Percentiles rank a stretch among this genome's conserved stretches.
Evolutionary conservation across 2,797 vertebrate genomes (phyloP).

Genomic region (Malurus leucopterus): DNA sequence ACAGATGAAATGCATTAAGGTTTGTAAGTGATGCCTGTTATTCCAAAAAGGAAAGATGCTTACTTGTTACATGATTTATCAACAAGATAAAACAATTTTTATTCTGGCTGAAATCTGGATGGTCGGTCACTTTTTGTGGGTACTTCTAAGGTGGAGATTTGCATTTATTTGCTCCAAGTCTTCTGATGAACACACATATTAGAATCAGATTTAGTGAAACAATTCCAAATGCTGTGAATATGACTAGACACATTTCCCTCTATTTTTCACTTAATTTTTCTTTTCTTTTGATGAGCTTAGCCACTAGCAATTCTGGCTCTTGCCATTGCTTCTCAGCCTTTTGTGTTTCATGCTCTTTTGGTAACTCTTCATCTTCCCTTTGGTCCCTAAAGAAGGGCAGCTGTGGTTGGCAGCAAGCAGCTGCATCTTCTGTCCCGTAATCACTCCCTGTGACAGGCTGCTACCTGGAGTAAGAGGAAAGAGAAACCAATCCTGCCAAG

Average conservation of each 20-base stretch:
- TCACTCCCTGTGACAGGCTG: background rate
- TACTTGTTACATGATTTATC: background rate
- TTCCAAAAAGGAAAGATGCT: slow-evolving; percentile 36
- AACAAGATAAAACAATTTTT: background rate
- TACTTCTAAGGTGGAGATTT: background rate
- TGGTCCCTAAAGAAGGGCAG: background rate
- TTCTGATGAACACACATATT: background rate
- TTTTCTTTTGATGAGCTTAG: background rate
- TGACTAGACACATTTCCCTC: background rate
- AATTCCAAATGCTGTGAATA: background rate
- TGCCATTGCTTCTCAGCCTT: background rate
- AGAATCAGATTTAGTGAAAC: background rate
- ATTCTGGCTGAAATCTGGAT: background rate
- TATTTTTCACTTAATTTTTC: background rate
- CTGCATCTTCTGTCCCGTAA: background rate
- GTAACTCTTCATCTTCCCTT: background rate
- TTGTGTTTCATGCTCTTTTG: background rate
- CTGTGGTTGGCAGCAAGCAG: fast-evolving
- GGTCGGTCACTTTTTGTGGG: background rate
- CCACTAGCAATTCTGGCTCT: fast-evolving
- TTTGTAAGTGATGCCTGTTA: slow-evolving; percentile 47
- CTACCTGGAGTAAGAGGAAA: background rate
- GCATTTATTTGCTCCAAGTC: background rate
- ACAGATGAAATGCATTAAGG: slow-evolving; percentile 70
- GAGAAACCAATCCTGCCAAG: background rate